Evolutionary conservation across 2,113 vertebrate genomes (phyloP).

Genomic region (Cebidichthys violaceus): DNA sequence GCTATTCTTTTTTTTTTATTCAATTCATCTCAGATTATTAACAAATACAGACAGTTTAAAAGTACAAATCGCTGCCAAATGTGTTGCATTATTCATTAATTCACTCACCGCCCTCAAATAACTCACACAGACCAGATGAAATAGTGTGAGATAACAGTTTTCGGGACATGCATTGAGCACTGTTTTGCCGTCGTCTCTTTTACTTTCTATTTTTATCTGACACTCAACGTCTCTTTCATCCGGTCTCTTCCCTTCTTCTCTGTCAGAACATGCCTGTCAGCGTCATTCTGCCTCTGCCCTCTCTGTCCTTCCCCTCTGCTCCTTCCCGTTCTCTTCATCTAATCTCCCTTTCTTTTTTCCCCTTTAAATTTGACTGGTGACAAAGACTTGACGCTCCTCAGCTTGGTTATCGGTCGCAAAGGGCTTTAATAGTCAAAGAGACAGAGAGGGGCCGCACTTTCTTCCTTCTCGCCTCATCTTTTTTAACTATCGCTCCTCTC

Average conservation of each 20-base stretch:
- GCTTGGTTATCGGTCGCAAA: slow-evolving; percentile 16
- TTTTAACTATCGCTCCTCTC: not conserved
- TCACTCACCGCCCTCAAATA: slow-evolving; percentile 15
- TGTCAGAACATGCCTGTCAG: slow-evolving; percentile 47
- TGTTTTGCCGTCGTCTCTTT: slow-evolving; percentile 32
- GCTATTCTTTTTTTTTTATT: slow-evolving; percentile 19
- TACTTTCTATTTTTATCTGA: slow-evolving; percentile 54
- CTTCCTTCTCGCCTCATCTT: slow-evolving; percentile 15
- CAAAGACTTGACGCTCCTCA: slow-evolving; percentile 17
- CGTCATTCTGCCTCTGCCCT: slow-evolving; percentile 16
- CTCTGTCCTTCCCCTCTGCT: slow-evolving; percentile 47
- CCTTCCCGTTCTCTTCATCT: slow-evolving; percentile 33
- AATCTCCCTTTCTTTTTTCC: slow-evolving; percentile 10
- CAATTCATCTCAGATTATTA: not conserved
- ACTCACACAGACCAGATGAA: slow-evolving; percentile 13
- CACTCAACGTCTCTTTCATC: slow-evolving; percentile 57
- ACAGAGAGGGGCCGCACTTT: slow-evolving; percentile 9
- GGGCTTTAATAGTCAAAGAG: slow-evolving; percentile 31
- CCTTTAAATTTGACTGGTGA: slow-evolving; percentile 25
- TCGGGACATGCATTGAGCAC: slow-evolving; percentile 21
- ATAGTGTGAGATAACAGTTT: slow-evolving; percentile 24
- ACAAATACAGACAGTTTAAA: slow-evolving; percentile 15
- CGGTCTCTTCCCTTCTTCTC: slow-evolving; percentile 28
- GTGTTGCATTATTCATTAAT: slow-evolving; percentile 26
- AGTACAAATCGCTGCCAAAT: slow-evolving; percentile 26